A percentile compares a stretch with the other conserved stretches of the same genome.
phyloP scores from a whole-genome alignment of 2,888 invertebrate genomes.

The Mesorhabditis belari region DNA sequence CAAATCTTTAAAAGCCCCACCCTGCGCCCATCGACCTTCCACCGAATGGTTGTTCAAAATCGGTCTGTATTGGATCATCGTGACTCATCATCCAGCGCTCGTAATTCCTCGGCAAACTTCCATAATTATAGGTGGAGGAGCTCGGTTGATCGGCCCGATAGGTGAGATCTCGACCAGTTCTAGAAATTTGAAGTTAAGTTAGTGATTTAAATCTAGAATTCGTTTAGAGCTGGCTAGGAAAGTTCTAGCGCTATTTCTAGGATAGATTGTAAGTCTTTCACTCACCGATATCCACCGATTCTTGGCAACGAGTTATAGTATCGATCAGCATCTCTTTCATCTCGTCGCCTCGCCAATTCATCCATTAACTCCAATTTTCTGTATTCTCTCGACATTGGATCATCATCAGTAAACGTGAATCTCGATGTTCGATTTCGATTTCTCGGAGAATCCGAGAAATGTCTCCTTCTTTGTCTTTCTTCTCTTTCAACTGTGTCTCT shows the following conservation, averaged over 20 bases:
- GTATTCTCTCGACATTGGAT: conserved; percentile 60
- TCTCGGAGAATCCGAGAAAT: conserved; percentile 28
- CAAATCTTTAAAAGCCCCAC: background rate
- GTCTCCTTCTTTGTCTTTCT: conserved; percentile 7
- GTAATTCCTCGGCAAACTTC: conserved; percentile 47
- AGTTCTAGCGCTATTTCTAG: too few species aligned
- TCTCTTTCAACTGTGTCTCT: conserved; percentile 4
- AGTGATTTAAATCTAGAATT: too few species aligned
- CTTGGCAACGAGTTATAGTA: background rate
- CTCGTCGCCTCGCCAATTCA: conserved; percentile 63
- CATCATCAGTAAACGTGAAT: conserved; percentile 56
- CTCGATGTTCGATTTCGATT: conserved; percentile 26
- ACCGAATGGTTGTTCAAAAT: conserved; percentile 39
- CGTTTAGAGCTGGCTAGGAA: too few species aligned
- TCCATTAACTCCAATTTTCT: conserved; percentile 61
- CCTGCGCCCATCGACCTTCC: conserved; percentile 7
- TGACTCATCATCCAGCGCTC: conserved; percentile 31
- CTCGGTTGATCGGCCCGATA: conserved; percentile 7
- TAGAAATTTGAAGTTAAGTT: too few species aligned
- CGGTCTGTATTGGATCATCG: conserved; percentile 26
- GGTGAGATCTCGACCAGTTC: background rate
- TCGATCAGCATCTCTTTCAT: conserved; percentile 54
- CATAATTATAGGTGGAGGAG: conserved; percentile 31
- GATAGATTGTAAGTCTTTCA: too few species aligned
- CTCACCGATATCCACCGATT: background rate